These are phyloP conservation scores for Acleris sparsana DNA, from an alignment of 2,888 invertebrate genomes.

Conservation along the genomic window DNA sequence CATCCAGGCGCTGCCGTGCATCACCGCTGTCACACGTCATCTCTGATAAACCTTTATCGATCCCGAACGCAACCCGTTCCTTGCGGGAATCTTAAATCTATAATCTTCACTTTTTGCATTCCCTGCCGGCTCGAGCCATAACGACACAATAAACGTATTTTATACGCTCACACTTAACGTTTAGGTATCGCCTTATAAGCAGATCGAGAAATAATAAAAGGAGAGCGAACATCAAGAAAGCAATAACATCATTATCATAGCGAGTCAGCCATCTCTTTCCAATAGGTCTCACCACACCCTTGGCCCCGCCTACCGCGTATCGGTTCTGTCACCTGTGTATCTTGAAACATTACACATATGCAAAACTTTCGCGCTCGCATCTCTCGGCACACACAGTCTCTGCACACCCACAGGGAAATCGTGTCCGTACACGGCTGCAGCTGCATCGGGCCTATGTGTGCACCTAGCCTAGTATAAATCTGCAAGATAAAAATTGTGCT, in stretches of 20 bases:
- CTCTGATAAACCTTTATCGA: slow-evolving; percentile 68
- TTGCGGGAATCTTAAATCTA: slow-evolving; percentile 71
- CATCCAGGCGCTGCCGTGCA: slow-evolving; percentile 38
- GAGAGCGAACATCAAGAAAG: slow-evolving; percentile 81
- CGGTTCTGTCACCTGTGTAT: slow-evolving; percentile 83
- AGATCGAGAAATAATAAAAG: slow-evolving; percentile 83
- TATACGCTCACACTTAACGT: slow-evolving; percentile 80
- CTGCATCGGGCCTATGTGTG: slow-evolving; percentile 51
- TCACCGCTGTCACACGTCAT: slow-evolving; percentile 53
- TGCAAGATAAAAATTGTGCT: slow-evolving; percentile 82
- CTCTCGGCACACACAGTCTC: slow-evolving; percentile 57
- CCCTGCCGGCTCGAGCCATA: slow-evolving; percentile 62
- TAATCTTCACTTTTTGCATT: slow-evolving; percentile 79
- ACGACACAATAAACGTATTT: slow-evolving; percentile 81
- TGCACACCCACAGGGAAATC: slow-evolving; percentile 47
- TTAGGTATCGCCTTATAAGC: slow-evolving; percentile 81
- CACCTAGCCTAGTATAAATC: slow-evolving; percentile 67
- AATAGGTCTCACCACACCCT: slow-evolving; percentile 78
- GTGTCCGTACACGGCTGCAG: slow-evolving; percentile 39
- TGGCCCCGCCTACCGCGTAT: slow-evolving; percentile 79
- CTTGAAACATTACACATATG: slow-evolving; percentile 84
- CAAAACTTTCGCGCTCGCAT: slow-evolving; percentile 80
- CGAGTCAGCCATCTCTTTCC: slow-evolving; percentile 81
- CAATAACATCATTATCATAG: slow-evolving; percentile 84
- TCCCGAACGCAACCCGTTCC: slow-evolving; percentile 53